These are phyloP conservation scores for Discoglossus pictus DNA, from an alignment of 2,797 vertebrate genomes.

Conservation along the genomic window DNA sequence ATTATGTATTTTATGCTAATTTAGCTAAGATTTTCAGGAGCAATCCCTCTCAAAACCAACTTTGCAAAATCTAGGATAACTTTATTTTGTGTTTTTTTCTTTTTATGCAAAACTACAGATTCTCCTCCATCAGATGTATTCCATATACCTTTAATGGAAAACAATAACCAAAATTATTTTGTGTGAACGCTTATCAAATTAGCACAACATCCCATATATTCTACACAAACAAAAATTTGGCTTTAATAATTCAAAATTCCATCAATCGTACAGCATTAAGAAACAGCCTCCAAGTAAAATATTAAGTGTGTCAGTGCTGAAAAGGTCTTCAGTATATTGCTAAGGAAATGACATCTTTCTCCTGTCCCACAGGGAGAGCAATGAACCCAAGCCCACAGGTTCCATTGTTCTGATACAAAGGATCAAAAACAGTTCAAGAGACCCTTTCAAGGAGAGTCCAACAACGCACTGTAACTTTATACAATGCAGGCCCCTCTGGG, in stretches of 20 bases:
- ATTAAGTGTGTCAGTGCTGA: neutral
- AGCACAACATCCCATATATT: neutral
- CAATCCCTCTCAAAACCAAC: too few species aligned
- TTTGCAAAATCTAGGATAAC: too few species aligned
- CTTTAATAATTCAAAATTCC: conserved; percentile 15
- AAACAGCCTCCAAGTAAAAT: conserved; percentile 16
- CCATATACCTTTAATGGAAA: too few species aligned
- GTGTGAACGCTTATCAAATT: too few species aligned
- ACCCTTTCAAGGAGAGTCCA: neutral
- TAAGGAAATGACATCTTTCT: conserved; percentile 19
- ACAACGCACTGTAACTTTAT: neutral
- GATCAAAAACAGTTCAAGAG: neutral
- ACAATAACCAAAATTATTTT: too few species aligned
- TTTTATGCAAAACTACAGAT: too few species aligned
- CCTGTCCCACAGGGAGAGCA: neutral
- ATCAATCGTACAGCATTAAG: conserved; percentile 1
- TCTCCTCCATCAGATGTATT: too few species aligned
- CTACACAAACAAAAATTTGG: neutral
- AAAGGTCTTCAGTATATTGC: neutral
- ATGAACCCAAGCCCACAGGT: neutral
- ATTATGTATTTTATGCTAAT: too few species aligned
- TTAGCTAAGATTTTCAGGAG: too few species aligned
- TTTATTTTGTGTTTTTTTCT: too few species aligned
- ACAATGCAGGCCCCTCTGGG: neutral
- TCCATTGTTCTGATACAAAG: conserved; percentile 13